Percentiles rank a stretch among this genome's conserved stretches.
phyloP scores from a whole-genome alignment of 2,888 invertebrate genomes.

The Dolichopus griseipennis region DNA sequence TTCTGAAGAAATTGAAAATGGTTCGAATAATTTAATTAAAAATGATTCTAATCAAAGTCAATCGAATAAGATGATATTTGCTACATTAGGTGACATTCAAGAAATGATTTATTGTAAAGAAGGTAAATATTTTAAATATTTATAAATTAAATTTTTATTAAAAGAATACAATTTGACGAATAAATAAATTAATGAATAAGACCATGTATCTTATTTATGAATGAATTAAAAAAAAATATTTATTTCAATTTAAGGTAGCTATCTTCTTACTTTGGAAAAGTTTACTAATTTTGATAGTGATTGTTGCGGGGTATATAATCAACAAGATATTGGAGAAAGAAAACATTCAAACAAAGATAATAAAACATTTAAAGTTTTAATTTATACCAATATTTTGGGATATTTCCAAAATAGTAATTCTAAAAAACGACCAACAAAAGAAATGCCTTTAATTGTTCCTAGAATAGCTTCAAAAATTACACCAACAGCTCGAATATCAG shows the following conservation, averaged over 20 bases:
- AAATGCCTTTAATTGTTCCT: slow-evolving; percentile 49
- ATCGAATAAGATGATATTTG: not conserved
- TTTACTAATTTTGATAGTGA: not conserved
- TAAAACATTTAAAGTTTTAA: not conserved
- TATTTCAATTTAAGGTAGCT: slow-evolving; percentile 31
- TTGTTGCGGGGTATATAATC: not conserved
- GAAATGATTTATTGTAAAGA: slow-evolving; percentile 8
- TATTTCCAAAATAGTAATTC: not conserved
- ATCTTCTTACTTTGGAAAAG: slow-evolving; percentile 36
- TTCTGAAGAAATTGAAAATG: no score
- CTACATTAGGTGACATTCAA: slow-evolving; percentile 10
- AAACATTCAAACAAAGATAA: not conserved
- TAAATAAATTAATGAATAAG: no score
- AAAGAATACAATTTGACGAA: no score
- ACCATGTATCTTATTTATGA: no score
- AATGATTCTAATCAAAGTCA: not conserved
- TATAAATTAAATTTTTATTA: no score
- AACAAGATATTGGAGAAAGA: not conserved
- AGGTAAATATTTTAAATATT: not conserved
- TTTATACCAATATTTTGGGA: not conserved
- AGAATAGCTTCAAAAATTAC: slow-evolving; percentile 67
- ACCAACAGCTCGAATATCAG: slow-evolving; percentile 55
- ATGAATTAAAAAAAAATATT: no score
- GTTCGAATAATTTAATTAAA: not conserved
- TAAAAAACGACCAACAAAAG: not conserved